Evolutionary conservation across 1,140 invertebrate genomes (phyloP), one percentile per base, ranked within the genome.

Genomic region (Mesaphorura yosii): DNA sequence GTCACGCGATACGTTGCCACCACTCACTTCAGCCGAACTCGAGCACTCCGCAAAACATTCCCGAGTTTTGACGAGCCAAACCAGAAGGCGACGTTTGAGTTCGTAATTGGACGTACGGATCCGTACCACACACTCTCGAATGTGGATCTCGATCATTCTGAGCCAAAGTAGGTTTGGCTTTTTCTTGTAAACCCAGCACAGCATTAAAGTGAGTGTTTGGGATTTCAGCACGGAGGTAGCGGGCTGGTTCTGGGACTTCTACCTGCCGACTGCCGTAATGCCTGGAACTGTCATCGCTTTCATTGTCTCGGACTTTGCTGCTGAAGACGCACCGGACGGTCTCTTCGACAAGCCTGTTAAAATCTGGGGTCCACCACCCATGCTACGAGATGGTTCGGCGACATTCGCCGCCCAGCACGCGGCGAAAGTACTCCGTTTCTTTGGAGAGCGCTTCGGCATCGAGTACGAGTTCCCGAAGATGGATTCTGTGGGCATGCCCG

Each of bases 1-100:
- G 40, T 0, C 15, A 53, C 29, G 51, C 46, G 42, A 37, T 54
- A 27, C 26, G 20, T 48, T 7, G 53, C 53, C 6, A 38, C 48
- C 14, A 55, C 53, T 22, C 53, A 55, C 10, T 49, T 49, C 37
- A 5, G 10, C 6, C 38, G 38, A 12, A 44, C 27, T 14, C 4
- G 48, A 10, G 47, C 29, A 1, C 89, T 89, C 0, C 73, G 87
- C 22, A 76, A 78, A 27, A 76, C 89, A 45, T 94, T 95, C 67
- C 92, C 92, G 0, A 93, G 89, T 66, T 91, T 93, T 69, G 90
- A 96, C 67, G 87, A 94, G 65, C 89, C 91, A 0, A 75, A 70
- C 1, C 78, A 85, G 57, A 95, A 94, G 71, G 76, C 78, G 0
- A 78, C 77, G 1, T 81, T 84, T 63, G 72, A 76, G 31, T 67